These are phyloP conservation scores for Papilio xuthus DNA, from an alignment of 1,140 invertebrate genomes.

Conservation along the genomic window DNA sequence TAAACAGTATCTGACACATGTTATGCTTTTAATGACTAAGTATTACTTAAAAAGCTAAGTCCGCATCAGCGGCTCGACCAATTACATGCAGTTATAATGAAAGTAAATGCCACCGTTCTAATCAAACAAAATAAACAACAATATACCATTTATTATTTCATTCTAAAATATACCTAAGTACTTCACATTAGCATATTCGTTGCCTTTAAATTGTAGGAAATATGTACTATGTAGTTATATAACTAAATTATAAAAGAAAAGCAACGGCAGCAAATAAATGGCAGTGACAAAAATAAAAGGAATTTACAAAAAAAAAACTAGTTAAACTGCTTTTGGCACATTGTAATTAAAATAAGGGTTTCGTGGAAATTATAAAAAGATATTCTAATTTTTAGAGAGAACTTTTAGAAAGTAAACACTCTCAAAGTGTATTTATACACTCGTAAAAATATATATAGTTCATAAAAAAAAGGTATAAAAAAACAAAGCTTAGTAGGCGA, in stretches of 20 bases:
- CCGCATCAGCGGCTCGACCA: slow-evolving; percentile 49
- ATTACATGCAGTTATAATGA: slow-evolving; percentile 53
- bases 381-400: slow-evolving; percentile 27
- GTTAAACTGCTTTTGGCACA: slow-evolving; percentile 64
- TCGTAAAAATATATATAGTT: slow-evolving; percentile 29
- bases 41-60: slow-evolving; percentile 47
- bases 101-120: slow-evolving; percentile 61
- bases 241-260: slow-evolving; percentile 44
- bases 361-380: slow-evolving; percentile 34
- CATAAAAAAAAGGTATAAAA: slow-evolving; percentile 37
- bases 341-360: slow-evolving; percentile 37
- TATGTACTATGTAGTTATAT: slow-evolving; percentile 45
- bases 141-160: not conserved
- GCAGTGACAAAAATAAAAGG: slow-evolving; percentile 59
- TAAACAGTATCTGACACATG: slow-evolving; percentile 52
- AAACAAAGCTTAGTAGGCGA: slow-evolving; percentile 32
- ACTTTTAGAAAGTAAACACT: slow-evolving; percentile 26
- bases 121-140: slow-evolving; percentile 50
- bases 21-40: slow-evolving; percentile 45
- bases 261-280: slow-evolving; percentile 48
- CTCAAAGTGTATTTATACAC: not conserved
- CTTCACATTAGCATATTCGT: slow-evolving; percentile 57
- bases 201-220: slow-evolving; percentile 49
- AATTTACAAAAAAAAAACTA: slow-evolving; percentile 41
- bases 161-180: slow-evolving; percentile 51